Evolutionary conservation across 2,888 invertebrate genomes (phyloP).

Genomic region (Pteria penguin): DNA sequence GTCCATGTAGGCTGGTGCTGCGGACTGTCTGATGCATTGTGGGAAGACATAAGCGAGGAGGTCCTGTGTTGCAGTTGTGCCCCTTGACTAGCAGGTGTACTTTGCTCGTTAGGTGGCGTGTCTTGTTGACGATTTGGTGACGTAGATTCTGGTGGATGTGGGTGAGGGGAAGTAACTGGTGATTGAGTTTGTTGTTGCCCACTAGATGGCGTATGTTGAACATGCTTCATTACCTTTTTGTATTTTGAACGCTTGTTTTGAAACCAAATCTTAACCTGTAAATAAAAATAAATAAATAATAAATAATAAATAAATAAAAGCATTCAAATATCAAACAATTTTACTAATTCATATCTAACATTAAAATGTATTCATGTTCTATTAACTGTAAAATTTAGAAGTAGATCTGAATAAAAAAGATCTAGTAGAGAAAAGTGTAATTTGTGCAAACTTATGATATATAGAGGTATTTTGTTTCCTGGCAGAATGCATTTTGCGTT

Average conservation of each 20-base stretch:
- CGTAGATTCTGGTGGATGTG: conserved; percentile 48
- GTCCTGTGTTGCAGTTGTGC: conserved; percentile 44
- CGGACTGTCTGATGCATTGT: conserved; percentile 61
- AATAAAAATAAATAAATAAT: conserved; percentile 5
- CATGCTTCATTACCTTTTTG: conserved; percentile 67
- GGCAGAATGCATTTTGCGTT: no score
- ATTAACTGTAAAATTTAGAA: no score
- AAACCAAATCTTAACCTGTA: conserved; percentile 69
- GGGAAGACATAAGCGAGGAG: conserved; percentile 50
- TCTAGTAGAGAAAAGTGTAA: no score
- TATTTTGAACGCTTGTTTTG: conserved; percentile 66
- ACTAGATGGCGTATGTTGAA: conserved; percentile 41
- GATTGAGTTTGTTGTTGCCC: conserved; percentile 47
- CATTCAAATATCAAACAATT: no score
- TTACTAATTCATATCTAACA: no score
- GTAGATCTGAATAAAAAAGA: no score
- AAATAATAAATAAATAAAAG: neutral
- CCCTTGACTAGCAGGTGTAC: conserved; percentile 47
- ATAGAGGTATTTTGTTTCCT: no score
- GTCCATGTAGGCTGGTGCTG: conserved; percentile 53
- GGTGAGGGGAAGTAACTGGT: conserved; percentile 53
- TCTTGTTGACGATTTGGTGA: conserved; percentile 53
- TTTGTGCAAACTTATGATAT: no score
- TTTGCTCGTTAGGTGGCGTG: conserved; percentile 47
- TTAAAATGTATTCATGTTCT: no score